Evolutionary conservation across 2,113 vertebrate species (phyloP).

Genomic region (Tetraodon nigroviridis): DNA sequence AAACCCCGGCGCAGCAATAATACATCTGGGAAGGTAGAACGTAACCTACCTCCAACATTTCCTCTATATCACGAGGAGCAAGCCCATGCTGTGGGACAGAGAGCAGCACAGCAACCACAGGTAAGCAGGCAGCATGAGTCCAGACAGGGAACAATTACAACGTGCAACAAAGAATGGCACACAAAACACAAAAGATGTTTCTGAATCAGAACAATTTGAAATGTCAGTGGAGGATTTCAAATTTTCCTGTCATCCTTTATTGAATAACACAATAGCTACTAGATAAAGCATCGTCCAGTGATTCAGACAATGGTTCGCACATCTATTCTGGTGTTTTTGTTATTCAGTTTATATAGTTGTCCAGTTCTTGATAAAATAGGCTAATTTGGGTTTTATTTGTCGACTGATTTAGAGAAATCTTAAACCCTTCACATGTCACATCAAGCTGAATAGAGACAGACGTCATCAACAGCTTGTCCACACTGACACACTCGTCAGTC

Average conservation of each 20-base stretch:
- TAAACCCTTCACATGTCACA: not conserved
- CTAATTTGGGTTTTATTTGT: not conserved
- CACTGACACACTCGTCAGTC: not conserved
- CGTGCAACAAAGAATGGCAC: slow-evolving; percentile 32
- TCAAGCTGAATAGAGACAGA: not conserved
- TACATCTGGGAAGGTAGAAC: slow-evolving; percentile 33
- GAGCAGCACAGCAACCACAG: slow-evolving; percentile 58
- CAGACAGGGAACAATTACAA: slow-evolving; percentile 30
- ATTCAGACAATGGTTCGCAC: too few relatives aligned
- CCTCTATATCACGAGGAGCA: slow-evolving; percentile 72
- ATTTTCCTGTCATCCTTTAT: slow-evolving; percentile 2
- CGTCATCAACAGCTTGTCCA: too few relatives aligned
- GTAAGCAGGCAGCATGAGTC: slow-evolving; percentile 53
- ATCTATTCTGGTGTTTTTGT: not conserved
- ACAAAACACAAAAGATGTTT: slow-evolving; percentile 23
- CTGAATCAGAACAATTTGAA: not conserved
- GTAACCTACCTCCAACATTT: slow-evolving; percentile 77
- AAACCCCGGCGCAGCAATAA: slow-evolving; percentile 46
- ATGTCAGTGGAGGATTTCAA: not conserved
- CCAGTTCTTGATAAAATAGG: too few relatives aligned
- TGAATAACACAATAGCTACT: not conserved
- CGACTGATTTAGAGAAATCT: not conserved
- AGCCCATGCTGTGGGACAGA: slow-evolving; percentile 67
- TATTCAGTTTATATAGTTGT: not conserved
- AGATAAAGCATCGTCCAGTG: too few relatives aligned